These are phyloP conservation scores for Plusia festucae DNA, from an alignment of 2,888 invertebrate genomes.

Conservation along the genomic window DNA sequence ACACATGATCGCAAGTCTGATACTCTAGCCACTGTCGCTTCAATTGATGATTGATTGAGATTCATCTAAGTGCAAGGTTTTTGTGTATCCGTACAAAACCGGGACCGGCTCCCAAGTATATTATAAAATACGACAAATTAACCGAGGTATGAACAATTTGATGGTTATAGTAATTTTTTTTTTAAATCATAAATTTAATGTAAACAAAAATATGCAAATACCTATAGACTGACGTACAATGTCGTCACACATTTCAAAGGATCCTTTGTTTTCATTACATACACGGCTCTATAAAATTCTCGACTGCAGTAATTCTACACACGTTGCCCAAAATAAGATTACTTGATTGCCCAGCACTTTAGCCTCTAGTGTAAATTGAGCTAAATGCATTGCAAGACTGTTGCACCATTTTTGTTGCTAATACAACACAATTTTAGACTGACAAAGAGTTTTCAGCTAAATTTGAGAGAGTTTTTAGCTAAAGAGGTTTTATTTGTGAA, in stretches of 20 bases:
- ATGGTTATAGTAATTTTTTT: too few relatives aligned
- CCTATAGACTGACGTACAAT: not conserved
- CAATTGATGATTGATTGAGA: too few relatives aligned
- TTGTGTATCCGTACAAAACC: too few relatives aligned
- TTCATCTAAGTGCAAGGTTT: too few relatives aligned
- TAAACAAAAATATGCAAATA: not conserved
- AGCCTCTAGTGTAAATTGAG: constrained; percentile 53
- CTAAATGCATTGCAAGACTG: constrained; percentile 34
- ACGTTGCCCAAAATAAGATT: constrained; percentile 53
- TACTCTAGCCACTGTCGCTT: too few relatives aligned
- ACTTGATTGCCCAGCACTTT: constrained; percentile 36
- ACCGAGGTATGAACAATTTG: too few relatives aligned
- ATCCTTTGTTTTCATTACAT: constrained; percentile 21
- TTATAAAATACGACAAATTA: too few relatives aligned
- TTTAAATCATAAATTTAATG: too few relatives aligned
- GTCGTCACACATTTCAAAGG: constrained; percentile 16
- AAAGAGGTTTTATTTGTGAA: not conserved
- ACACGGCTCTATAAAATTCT: constrained; percentile 26
- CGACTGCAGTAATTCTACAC: constrained; percentile 31
- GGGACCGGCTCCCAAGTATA: too few relatives aligned
- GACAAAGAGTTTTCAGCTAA: not conserved
- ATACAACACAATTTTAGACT: constrained; percentile 20
- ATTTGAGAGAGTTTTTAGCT: too few relatives aligned
- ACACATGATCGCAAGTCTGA: too few relatives aligned
- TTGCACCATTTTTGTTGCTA: constrained; percentile 29